Evolutionary conservation across 2,797 vertebrate species (phyloP), one percentile per base, ranked within the genome.

Genomic region (Sebastolobus altivelis): DNA sequence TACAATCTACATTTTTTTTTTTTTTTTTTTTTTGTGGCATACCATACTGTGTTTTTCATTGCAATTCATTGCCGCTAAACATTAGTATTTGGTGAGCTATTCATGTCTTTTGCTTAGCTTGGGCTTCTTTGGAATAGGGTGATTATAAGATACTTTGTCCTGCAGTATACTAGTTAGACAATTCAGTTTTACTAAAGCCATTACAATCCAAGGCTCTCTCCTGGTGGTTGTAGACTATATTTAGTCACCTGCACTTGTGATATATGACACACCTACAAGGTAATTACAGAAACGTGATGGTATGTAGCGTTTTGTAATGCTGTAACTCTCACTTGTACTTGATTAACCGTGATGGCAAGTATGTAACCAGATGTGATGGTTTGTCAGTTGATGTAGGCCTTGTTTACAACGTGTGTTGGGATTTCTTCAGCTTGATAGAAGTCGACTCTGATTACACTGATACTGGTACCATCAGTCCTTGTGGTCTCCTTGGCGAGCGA

Each of bases 211-310:
- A 38, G 8, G 8, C 55, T 62, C 16, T 46, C n/a, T 18, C 37
- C 12, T 18, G 37, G 5, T 66, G 27, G 35, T n/a, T 84, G 9
- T 56, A 6, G 9, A 12, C 59, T 66, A 63, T 69, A 67, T 77
- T 79, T 77, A 76, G 60, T 79, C 65, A 46, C 6, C 49, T 65
- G 27, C 35, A 20, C 67, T 73, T 46, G 25, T 72, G 63, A 79
- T 83, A 63, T 59, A 31, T 33, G 33, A 72, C 55, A 65, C 75
- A 72, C 61, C 46, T 46, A 14, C 46, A 68, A 40, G 22, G 16
- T 81, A 58, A 55, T 84, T 70, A 79, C 5, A 49, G 59, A 79
- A 63, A 79, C 56, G 65, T 59, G 54, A 46, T 2, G 13, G 68
- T 7, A 40, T 49, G 63, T 3, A 62, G 12, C 0, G 1, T 72